These are phyloP conservation scores for Cygnus buccinator DNA, from an alignment of 2,113 vertebrate genomes.

Conservation along the genomic window DNA sequence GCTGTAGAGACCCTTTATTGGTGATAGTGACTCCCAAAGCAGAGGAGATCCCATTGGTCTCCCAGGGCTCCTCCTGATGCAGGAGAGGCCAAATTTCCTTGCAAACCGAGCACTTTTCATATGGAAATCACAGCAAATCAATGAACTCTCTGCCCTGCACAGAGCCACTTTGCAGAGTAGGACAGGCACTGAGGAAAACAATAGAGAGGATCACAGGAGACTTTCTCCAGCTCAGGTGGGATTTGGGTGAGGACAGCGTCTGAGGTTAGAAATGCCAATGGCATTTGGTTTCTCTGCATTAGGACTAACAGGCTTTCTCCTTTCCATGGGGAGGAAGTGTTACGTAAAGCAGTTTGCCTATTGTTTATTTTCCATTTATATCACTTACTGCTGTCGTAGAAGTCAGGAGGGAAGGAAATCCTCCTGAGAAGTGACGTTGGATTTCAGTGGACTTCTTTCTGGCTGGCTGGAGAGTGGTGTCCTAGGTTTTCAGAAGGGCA, in stretches of 20 bases:
- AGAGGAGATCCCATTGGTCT: not conserved
- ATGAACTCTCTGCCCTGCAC: not conserved
- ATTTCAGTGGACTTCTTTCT: not conserved
- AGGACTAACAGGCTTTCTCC: not conserved
- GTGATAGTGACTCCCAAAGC: not conserved
- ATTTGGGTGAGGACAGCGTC: not conserved
- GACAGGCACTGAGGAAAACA: not conserved
- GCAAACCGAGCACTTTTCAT: not conserved
- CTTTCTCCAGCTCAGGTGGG: not conserved
- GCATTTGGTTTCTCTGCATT: not conserved
- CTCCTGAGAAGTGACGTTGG: not conserved
- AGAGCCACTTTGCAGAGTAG: not conserved
- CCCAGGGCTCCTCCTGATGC: not conserved
- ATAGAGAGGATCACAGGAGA: not conserved
- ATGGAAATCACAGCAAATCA: not conserved
- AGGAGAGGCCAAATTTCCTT: not conserved
- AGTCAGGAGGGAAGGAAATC: constrained; percentile 55
- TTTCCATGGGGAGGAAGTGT: not conserved
- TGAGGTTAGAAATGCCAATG: not conserved
- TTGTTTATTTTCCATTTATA: constrained; percentile 21
- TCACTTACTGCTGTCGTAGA: not conserved
- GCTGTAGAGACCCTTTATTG: not conserved
- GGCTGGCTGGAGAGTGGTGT: not conserved
- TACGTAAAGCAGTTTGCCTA: not conserved
- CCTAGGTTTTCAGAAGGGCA: not conserved